Base-by-base conservation (phyloP, 2,113 vertebrate species). In the Sminthopsis crassicaudata region DNA sequence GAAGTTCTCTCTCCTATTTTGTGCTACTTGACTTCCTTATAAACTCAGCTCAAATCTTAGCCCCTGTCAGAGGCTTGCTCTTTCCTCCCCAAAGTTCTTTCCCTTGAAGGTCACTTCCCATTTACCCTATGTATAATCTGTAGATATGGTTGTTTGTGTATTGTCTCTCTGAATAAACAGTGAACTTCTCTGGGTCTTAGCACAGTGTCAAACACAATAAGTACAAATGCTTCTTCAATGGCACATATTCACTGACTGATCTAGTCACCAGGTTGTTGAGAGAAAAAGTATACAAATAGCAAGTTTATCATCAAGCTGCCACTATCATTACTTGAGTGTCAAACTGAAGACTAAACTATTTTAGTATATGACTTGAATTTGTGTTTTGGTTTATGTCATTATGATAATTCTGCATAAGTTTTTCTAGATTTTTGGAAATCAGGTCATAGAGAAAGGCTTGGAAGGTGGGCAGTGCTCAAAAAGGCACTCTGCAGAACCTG, bases 401-500 rank as follows among this genome's bases (percentile, higher is more conserved):
- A 60, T 53, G 26, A 36, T 19, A 54, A 51, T 67, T 93, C 27
- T 24, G 23, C 24, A 36, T 24, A 14, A 51, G 22, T 9, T 50
- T 57, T 53, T 51, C 0, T 2, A 9, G 23, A 42, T 91, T 84
- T 54, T 90, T 25, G 5, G 9, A 14, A 10, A 36, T 91, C 3
- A 91, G 42, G 24, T 92, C 76, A 24, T 91, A 23, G 24, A 55
- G 8, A 50, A 90, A 19, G 46, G 3, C 1, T 3, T 30, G 1
- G 2, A 1, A 0, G 30, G 4, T 54, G 36, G 51, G 3, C 14
- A 27, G 36, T 42, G 36, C 7, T 52, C 3, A 0, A 0, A 0
- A 6, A 23, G 46, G 22, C 36, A 9, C 88, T 84, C 36, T 42
- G 42, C 23, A 22, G n/a, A 84, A 84, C 42, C 3, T 14, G 11